A percentile compares a stretch with the other conserved stretches of the same genome.
These are phyloP conservation scores for Drosophila tropicalis DNA, from an alignment of 1,140 invertebrate species.

Conservation along the genomic window DNA sequence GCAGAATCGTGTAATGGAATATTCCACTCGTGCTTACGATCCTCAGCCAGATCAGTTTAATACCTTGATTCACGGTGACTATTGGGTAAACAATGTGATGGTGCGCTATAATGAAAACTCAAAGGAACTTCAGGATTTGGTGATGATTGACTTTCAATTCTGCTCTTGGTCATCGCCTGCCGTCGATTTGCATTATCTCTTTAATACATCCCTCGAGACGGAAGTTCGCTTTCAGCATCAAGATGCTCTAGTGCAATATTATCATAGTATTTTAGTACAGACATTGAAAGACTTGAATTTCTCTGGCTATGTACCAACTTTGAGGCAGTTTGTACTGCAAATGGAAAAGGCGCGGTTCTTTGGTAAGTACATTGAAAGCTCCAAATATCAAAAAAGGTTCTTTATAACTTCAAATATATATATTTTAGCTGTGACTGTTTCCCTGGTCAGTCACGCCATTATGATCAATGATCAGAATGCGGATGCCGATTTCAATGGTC, in stretches of 20 bases:
- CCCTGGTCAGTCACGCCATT: constrained; percentile 53
- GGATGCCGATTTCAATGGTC: constrained; percentile 69
- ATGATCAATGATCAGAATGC: constrained; percentile 64
- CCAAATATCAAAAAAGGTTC: too few relatives aligned
- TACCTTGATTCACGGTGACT: constrained; percentile 87
- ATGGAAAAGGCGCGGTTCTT: constrained; percentile 66
- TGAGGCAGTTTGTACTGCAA: constrained; percentile 67
- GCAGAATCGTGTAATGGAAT: constrained; percentile 60
- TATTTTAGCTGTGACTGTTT: constrained; percentile 55
- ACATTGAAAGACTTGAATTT: constrained; percentile 61
- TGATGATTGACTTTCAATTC: constrained; percentile 79
- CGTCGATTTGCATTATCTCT: constrained; percentile 76
- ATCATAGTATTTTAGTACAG: constrained; percentile 61
- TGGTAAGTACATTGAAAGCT: constrained; percentile 44
- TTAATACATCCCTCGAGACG: constrained; percentile 55
- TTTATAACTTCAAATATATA: background rate
- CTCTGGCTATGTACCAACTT: constrained; percentile 59
- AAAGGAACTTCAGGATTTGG: constrained; percentile 83
- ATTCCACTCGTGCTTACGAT: constrained; percentile 57
- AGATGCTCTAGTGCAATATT: constrained; percentile 67
- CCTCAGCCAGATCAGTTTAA: constrained; percentile 84
- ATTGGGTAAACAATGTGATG: constrained; percentile 88
- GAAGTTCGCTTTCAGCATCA: constrained; percentile 47
- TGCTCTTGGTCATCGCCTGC: constrained; percentile 72
- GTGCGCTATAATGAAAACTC: constrained; percentile 83